phyloP scores from a whole-genome alignment of 2,797 vertebrate genomes.

The Hippoglossus hippoglossus region DNA sequence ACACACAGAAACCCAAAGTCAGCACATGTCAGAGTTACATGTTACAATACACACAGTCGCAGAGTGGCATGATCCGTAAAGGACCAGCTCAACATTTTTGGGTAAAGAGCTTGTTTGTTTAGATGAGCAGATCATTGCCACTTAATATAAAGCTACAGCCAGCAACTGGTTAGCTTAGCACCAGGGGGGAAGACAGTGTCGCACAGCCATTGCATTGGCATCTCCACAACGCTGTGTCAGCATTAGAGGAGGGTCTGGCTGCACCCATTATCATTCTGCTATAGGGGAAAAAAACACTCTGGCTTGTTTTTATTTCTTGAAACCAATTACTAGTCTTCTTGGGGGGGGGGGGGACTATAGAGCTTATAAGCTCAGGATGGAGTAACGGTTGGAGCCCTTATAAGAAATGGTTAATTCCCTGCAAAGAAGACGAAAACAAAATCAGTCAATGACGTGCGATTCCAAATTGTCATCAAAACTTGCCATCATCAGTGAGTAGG shows the following conservation, averaged over 20 bases:
- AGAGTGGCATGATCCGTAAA: not conserved
- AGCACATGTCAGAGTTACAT: conserved; percentile 19
- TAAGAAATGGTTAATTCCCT: too few relatives aligned
- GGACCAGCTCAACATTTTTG: not conserved
- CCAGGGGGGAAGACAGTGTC: not conserved
- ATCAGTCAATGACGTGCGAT: too few relatives aligned
- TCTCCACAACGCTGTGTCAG: not conserved
- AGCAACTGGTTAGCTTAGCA: conserved; percentile 1
- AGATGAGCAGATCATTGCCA: conserved; percentile 4
- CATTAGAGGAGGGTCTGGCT: not conserved
- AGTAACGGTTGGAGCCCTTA: too few relatives aligned
- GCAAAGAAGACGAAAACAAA: too few relatives aligned
- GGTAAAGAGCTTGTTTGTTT: not conserved
- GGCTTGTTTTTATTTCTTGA: conserved; percentile 1
- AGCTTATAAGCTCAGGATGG: too few relatives aligned
- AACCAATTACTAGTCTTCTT: not conserved
- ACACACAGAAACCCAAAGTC: conserved; percentile 18
- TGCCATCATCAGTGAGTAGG: too few relatives aligned
- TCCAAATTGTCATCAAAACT: too few relatives aligned
- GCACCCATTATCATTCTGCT: not conserved
- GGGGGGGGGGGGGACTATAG: too few relatives aligned
- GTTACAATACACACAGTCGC: not conserved
- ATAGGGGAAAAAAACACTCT: not conserved
- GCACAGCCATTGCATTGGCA: not conserved
- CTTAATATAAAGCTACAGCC: not conserved